Evolutionary conservation across 2,113 vertebrate species (phyloP).

Genomic region (Axis porcinus): DNA sequence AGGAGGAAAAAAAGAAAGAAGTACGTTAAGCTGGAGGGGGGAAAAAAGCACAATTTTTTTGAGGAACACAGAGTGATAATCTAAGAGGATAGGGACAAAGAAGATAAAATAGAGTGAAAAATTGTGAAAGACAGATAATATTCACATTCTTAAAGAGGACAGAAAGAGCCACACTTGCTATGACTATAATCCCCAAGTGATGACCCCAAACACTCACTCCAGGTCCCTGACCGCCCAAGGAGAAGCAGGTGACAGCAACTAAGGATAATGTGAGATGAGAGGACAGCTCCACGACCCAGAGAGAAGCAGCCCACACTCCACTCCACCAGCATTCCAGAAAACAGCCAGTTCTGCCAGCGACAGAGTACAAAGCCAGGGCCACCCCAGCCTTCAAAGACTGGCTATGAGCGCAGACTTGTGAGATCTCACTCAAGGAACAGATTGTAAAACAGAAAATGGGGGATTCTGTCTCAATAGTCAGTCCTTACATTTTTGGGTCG

Average conservation of each 20-base stretch:
- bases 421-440: background rate
- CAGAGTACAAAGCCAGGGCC: background rate
- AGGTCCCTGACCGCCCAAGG: background rate
- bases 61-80: background rate
- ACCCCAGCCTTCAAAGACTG: too few species aligned
- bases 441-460: background rate
- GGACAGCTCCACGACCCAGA: background rate
- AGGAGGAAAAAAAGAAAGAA: background rate
- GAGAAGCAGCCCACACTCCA: background rate
- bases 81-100: background rate
- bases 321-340: background rate
- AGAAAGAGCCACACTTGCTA: background rate
- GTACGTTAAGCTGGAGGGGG: background rate
- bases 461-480: background rate
- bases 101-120: background rate
- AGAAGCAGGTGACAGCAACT: background rate
- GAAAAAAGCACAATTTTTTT: background rate
- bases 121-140: background rate
- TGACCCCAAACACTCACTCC: background rate
- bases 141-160: background rate
- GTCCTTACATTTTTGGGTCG: background rate
- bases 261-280: background rate
- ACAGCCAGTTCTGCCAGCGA: background rate
- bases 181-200: background rate
- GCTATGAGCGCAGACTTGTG: fast-evolving